Base-by-base conservation (phyloP, 2,888 invertebrate genomes). In the Trachelus troglodyta region DNA sequence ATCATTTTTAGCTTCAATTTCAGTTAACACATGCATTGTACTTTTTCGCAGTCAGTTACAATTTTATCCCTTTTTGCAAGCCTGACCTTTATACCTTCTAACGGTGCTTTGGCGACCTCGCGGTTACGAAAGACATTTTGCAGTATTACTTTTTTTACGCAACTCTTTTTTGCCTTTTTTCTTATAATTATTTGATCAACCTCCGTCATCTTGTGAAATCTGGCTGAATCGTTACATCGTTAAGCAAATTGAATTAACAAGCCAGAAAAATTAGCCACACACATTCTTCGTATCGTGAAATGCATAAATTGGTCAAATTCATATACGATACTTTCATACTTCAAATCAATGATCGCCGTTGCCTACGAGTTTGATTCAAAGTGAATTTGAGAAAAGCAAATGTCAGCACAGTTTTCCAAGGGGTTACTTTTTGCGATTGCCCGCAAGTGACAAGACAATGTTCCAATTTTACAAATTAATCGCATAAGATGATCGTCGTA, bases 11-110 rank as follows among this genome's bases (percentile, higher is more conserved):
- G 56, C 56, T 77, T 77, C 77, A 71, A 75, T 77, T 77, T 87
- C 88, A 87, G 84, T 89, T 86, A 89, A 90, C 90, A 89, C 87
- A 90, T 90, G 90, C 90, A 90, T 90, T 87, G 87, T 88, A 86
- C 85, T 87, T 88, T 85, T 86, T 86, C 82, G 84, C 86, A 85
- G 83, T 86, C 87, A 85, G 85, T 81, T 86, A 84, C 85, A 85
- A 85, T 80, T 80, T 84, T 74, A 73, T 76, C 76, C 78, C 73
- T 74, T 75, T 79, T 79, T 79, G 80, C 81, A 83, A 84, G 79
- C 80, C 80, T 78, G 79, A 81, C 79, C 74, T 78, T 76, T 80
- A 74, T 82, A 78, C 73, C 80, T 81, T 82, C 83, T 83, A 56
- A 83, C 80, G 79, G 81, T 81, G 80, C 69, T 76, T 80, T 76